Conservation (phyloP, 2,113 vertebrate species). For the Mormyrus lacerda region DNA sequence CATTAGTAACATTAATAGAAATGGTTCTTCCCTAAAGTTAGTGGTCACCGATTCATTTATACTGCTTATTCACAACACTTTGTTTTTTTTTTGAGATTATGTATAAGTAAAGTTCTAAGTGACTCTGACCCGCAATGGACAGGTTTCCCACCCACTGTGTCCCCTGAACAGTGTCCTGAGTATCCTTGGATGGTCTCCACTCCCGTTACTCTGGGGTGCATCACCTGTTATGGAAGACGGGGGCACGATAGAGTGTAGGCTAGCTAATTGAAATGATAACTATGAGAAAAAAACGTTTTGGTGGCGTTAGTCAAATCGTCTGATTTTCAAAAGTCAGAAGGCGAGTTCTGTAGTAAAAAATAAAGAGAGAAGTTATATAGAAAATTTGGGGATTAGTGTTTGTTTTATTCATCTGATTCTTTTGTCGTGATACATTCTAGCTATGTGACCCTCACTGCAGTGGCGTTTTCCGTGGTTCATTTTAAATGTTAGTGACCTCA, state of each 20-base stretch:
- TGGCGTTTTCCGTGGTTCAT: not conserved
- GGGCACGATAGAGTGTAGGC: not conserved
- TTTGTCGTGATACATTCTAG: not conserved
- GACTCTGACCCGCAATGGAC: not conserved
- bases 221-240: not conserved
- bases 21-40: not conserved
- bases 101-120: not conserved
- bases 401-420: not conserved
- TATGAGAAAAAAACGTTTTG: not conserved
- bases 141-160: not conserved
- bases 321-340: not conserved
- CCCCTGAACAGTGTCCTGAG: not conserved
- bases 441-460: not conserved
- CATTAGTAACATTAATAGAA: not conserved
- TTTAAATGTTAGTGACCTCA: not conserved
- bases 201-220: not conserved
- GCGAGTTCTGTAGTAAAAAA: not conserved
- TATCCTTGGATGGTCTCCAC: not conserved
- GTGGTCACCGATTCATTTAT: not conserved
- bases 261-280: not conserved
- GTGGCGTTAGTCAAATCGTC: not conserved
- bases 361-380: not conserved
- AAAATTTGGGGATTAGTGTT: not conserved
- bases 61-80: not conserved
- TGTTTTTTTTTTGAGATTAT: not conserved